Base-by-base conservation (phyloP, 2,113 vertebrate genomes). In the Coptodon bakossiorum region DNA sequence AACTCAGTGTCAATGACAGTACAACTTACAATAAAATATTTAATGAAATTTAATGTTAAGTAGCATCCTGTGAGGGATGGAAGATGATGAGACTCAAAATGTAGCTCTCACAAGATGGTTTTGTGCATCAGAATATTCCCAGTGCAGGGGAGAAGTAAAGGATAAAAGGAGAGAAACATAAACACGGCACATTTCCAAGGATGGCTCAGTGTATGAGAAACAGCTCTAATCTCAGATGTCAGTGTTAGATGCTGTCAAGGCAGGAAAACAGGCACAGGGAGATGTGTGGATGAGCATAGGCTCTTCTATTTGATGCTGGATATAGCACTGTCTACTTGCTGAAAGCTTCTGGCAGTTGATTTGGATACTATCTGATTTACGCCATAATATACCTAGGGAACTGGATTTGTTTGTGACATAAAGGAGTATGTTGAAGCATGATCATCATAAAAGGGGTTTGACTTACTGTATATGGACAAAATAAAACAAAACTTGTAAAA, bases 11-110 rank as follows among this genome's bases (percentile, higher is more conserved):
- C 84, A 86, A 73, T 88, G 85, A 66, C 59, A 81, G 88, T 80
- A 81, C 90, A 91, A 85, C 89, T 82, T 82, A 81, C 68, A 81
- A 86, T 92, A 78, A 93, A 93, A 90, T 88, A 92, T 93, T 91
- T 86, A 92, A 89, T 34, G 71, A 45, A 84, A 89, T 84, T 89
- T 91, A 89, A 90, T 91, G 88, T 90, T 86, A 88, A 91, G 85
- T 57, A 52, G 81, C 83, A 63, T 84, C 86, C 88, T 89, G 40
- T 36, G 89, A 83, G 87, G 50, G 34, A 22, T 86, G 56, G 38
- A 31, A 63, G 87, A 92, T 81, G 91, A 92, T 45, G 82, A 84
- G 83, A 82, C 83, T 92, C 91, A 59, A 91, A 86, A 88, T 56
- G 61, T 31, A 48, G 24, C 45, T 89, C 80, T 80, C 66, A 52